Percentiles rank a stretch among this genome's conserved stretches.
Evolutionary conservation across 2,113 vertebrate species (phyloP).

Genomic region (Charadrius vociferus): DNA sequence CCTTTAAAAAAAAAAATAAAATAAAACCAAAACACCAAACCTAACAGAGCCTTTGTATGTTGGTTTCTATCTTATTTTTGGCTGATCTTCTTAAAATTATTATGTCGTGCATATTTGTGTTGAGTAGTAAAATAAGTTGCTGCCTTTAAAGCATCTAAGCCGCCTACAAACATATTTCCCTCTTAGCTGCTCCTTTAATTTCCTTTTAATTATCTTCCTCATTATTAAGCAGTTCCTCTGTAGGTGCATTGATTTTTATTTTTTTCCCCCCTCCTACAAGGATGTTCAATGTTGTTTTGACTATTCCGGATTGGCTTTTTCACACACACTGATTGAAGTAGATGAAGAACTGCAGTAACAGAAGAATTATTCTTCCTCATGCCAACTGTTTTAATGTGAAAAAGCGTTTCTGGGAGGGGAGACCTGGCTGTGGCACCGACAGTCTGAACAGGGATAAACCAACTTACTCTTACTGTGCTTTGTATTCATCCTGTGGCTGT

Average conservation of each 20-base stretch:
- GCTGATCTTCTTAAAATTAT: neutral
- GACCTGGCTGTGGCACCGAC: neutral
- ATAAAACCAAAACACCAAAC: neutral
- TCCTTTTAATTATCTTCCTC: slow-evolving; percentile 48
- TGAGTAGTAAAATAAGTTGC: neutral
- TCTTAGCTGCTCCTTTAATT: slow-evolving; percentile 40
- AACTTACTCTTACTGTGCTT: neutral
- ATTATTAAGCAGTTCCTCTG: neutral
- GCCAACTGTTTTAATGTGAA: neutral
- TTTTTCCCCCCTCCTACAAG: neutral
- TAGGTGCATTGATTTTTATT: neutral
- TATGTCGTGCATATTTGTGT: neutral
- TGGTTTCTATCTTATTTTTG: neutral
- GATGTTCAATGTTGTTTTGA: neutral
- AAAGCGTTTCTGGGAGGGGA: neutral
- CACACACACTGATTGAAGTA: neutral
- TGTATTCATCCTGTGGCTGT: neutral
- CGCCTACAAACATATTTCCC: neutral
- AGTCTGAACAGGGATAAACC: neutral
- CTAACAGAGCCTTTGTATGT: neutral
- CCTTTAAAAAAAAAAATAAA: neutral
- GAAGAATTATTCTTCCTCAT: neutral
- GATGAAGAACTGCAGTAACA: neutral
- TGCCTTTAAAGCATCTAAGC: slow-evolving; percentile 13
- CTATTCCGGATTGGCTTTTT: neutral